A percentile compares a stretch with the other conserved stretches of the same genome.
Evolutionary conservation across 1,140 invertebrate genomes (phyloP).

Genomic region (Anadara kagoshimensis): DNA sequence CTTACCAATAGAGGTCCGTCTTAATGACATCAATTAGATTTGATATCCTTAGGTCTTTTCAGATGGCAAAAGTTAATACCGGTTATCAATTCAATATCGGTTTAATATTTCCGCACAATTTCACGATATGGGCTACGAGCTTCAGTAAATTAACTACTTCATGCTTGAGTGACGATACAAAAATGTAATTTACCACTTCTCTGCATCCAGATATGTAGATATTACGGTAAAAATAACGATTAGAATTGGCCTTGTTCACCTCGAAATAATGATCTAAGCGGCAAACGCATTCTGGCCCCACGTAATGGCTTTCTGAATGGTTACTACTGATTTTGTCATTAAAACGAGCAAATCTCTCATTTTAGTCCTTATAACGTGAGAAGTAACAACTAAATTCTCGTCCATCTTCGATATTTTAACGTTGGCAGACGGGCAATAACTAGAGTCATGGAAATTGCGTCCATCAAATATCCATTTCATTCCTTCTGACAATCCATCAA

Average conservation of each 20-base stretch:
- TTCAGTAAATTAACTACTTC: slow-evolving; percentile 40
- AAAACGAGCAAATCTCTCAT: slow-evolving; percentile 13
- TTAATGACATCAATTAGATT: slow-evolving; percentile 31
- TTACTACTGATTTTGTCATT: slow-evolving; percentile 8
- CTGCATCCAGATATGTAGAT: slow-evolving; percentile 34
- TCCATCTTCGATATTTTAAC: slow-evolving; percentile 27
- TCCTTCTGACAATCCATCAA: slow-evolving; percentile 28
- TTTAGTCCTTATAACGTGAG: slow-evolving; percentile 11
- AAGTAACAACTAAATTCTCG: slow-evolving; percentile 18
- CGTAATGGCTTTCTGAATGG: background rate
- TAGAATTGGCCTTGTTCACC: slow-evolving; percentile 5
- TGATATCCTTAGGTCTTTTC: slow-evolving; percentile 20
- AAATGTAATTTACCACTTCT: slow-evolving; percentile 39
- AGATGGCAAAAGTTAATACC: slow-evolving; percentile 23
- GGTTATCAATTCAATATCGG: slow-evolving; percentile 42
- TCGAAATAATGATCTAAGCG: background rate
- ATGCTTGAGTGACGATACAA: slow-evolving; percentile 28
- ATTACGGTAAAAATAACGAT: slow-evolving; percentile 31
- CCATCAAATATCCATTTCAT: slow-evolving; percentile 36
- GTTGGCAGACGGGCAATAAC: slow-evolving; percentile 26
- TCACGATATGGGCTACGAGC: slow-evolving; percentile 43
- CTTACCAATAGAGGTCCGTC: no score
- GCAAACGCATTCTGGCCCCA: background rate
- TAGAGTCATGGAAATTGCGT: slow-evolving; percentile 29
- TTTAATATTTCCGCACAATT: slow-evolving; percentile 49